Conservation (phyloP, 2,888 invertebrate species). For the Euspilapteryx auroguttella region DNA sequence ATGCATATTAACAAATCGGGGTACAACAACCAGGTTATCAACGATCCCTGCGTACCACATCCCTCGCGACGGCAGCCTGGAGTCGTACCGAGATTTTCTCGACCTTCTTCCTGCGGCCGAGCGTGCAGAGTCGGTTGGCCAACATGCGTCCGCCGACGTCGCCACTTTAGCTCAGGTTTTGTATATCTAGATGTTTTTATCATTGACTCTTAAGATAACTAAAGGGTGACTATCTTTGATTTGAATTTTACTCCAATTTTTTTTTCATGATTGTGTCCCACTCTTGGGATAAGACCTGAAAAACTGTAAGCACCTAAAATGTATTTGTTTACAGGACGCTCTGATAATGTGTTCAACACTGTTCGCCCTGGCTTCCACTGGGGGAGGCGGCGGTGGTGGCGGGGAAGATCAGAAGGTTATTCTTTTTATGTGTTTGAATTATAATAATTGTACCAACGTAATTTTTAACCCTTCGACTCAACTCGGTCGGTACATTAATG, state of each 20-base stretch:
- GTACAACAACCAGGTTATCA: slow-evolving; percentile 76
- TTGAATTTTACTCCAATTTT: no score
- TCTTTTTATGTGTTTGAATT: no score
- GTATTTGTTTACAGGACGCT: slow-evolving; percentile 61
- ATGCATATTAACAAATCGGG: no score
- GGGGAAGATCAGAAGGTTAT: slow-evolving; percentile 71
- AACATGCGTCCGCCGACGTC: slow-evolving; percentile 89
- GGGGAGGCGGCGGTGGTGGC: slow-evolving; percentile 55
- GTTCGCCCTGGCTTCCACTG: slow-evolving; percentile 74
- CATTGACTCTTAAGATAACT: not conserved
- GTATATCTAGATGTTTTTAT: not conserved
- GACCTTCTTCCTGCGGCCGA: slow-evolving; percentile 76
- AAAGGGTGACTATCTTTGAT: not conserved
- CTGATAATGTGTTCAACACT: slow-evolving; percentile 75
- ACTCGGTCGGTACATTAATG: no score
- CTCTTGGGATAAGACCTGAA: no score
- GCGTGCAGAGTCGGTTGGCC: slow-evolving; percentile 86
- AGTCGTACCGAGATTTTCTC: slow-evolving; percentile 80
- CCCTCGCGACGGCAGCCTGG: slow-evolving; percentile 79
- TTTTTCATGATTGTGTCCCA: no score
- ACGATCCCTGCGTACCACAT: slow-evolving; percentile 76
- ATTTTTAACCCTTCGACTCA: no score
- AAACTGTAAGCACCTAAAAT: no score
- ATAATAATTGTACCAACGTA: no score
- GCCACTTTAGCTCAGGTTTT: slow-evolving; percentile 83